Percentiles rank a stretch among this genome's conserved stretches.
These are phyloP conservation scores for Rhabdornis inornatus DNA, from an alignment of 2,113 vertebrate genomes.

Conservation along the genomic window DNA sequence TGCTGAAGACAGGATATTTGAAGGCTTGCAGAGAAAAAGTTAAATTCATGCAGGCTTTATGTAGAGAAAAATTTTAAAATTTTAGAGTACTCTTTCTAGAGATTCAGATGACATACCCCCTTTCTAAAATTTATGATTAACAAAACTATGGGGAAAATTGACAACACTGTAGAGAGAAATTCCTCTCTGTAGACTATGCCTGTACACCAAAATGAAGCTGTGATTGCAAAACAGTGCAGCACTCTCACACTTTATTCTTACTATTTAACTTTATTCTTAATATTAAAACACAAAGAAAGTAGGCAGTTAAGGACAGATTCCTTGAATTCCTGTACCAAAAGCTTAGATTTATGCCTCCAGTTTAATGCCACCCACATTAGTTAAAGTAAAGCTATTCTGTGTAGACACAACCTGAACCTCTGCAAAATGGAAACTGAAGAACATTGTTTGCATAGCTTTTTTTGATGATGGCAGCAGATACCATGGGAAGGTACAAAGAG, in stretches of 20 bases:
- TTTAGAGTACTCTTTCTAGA: background rate
- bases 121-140: background rate
- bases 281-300: background rate
- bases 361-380: background rate
- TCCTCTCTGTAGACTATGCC: background rate
- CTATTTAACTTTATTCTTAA: background rate
- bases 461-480: background rate
- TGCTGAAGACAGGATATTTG: background rate
- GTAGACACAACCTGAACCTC: background rate
- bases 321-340: background rate
- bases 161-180: background rate
- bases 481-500: background rate
- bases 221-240: background rate
- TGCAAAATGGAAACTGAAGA: background rate
- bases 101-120: background rate
- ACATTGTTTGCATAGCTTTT: background rate
- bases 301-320: background rate
- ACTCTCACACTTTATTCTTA: background rate
- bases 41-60: background rate
- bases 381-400: background rate
- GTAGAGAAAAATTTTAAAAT: background rate
- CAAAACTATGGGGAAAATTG: background rate
- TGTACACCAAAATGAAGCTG: background rate
- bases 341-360: background rate
- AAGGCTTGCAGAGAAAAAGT: background rate